phyloP scores from a whole-genome alignment of 2,113 vertebrate species.

The Heloderma charlesbogerti region DNA sequence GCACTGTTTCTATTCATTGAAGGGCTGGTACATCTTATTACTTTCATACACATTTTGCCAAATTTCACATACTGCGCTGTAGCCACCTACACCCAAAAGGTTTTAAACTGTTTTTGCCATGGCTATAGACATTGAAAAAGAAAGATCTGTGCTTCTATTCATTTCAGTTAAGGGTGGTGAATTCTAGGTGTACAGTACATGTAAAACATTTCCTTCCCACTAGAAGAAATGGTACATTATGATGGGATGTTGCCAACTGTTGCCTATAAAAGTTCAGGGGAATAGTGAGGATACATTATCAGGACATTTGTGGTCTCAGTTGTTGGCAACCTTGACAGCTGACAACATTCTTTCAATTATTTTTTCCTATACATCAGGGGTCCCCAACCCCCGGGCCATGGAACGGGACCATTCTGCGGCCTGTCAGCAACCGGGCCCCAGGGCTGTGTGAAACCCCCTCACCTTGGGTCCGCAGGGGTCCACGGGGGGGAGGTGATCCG shows the following conservation, averaged over 20 bases:
- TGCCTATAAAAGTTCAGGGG: not conserved
- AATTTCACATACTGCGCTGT: not conserved
- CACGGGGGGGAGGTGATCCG: no score
- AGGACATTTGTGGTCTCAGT: not conserved
- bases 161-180: not conserved
- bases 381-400: no score
- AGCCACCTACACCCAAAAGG: not conserved
- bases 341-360: not conserved
- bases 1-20: not conserved
- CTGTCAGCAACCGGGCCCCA: no score
- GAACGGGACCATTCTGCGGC: no score
- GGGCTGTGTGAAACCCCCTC: no score
- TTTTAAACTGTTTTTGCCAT: not conserved
- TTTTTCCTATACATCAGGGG: not conserved
- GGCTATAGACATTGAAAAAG: not conserved
- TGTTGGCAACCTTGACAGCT: no score
- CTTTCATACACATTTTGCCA: not conserved
- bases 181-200: not conserved
- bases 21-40: not conserved
- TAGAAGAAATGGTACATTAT: not conserved
- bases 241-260: not conserved
- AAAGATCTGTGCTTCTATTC: not conserved
- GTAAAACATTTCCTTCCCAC: not conserved
- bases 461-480: no score
- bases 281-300: not conserved